Percentiles rank a stretch among this genome's conserved stretches.
Conservation (phyloP, 2,797 vertebrate genomes). For the Columba guinea region DNA sequence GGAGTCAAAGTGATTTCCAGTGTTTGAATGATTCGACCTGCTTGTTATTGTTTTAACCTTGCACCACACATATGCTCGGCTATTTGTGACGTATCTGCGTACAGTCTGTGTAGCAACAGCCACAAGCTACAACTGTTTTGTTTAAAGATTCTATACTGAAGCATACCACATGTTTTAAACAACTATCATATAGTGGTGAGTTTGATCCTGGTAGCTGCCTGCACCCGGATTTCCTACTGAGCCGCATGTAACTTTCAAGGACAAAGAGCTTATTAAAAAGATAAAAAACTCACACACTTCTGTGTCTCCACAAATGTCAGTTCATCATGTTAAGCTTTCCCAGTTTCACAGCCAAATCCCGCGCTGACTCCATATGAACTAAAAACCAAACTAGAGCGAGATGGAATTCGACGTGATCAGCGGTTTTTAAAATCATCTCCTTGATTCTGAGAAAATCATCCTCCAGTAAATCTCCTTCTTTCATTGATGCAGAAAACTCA, state of each 20-base stretch:
- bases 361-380: not conserved
- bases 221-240: not conserved
- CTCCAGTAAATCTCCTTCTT: not conserved
- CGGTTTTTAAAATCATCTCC: not conserved
- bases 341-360: not conserved
- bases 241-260: not conserved
- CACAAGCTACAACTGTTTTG: not conserved
- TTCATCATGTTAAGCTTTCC: not conserved
- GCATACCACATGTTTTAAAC: not conserved
- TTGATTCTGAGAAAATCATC: not conserved
- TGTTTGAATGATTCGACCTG: constrained; percentile 55
- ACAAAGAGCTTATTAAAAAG: not conserved
- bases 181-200: not conserved
- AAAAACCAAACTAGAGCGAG: not conserved
- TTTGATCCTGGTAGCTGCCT: not conserved
- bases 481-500: not conserved
- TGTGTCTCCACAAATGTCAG: not conserved
- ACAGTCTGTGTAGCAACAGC: constrained; percentile 14
- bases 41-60: constrained; percentile 64
- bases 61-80: constrained; percentile 39
- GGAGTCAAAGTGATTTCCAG: constrained; percentile 57
- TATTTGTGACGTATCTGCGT: constrained; percentile 51
- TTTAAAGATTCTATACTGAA: constrained; percentile 29
- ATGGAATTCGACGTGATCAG: not conserved
- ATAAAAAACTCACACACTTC: not conserved